These are phyloP conservation scores for Meiosimyza decipiens DNA, from an alignment of 2,888 invertebrate species.

Conservation along the genomic window DNA sequence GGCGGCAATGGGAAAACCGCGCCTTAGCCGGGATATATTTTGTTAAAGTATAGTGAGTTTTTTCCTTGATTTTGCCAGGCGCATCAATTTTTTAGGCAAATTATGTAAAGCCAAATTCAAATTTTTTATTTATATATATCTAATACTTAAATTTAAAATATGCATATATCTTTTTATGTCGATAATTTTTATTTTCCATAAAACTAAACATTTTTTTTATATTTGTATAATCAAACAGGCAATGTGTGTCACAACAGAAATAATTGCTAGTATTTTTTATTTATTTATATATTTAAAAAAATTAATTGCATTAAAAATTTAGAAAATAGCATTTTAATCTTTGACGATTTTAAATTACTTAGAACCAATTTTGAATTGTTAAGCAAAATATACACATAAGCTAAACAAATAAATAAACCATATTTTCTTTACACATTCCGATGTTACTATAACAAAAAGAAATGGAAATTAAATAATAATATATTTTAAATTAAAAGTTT, in stretches of 20 bases:
- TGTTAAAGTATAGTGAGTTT: too few relatives aligned
- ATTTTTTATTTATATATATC: too few relatives aligned
- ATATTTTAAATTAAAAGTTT: too few relatives aligned
- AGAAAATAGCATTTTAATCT: background rate
- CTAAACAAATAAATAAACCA: slow-evolving; percentile 4
- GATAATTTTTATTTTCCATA: too few relatives aligned
- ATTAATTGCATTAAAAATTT: background rate
- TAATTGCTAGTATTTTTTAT: background rate
- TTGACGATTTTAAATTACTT: slow-evolving; percentile 7
- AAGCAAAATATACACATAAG: slow-evolving; percentile 3
- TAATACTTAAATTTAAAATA: background rate
- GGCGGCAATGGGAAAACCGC: too few relatives aligned
- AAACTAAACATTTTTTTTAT: too few relatives aligned
- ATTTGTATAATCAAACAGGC: too few relatives aligned
- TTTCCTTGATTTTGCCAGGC: too few relatives aligned
- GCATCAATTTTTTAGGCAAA: too few relatives aligned
- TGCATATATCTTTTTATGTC: background rate
- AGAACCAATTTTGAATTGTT: slow-evolving; percentile 7
- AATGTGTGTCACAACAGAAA: background rate
- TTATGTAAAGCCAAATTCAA: too few relatives aligned
- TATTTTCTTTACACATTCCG: slow-evolving; percentile 27
- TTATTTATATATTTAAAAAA: background rate
- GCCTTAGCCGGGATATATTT: too few relatives aligned
- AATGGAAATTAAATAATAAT: background rate
- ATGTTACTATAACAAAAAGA: slow-evolving; percentile 17